Evolutionary conservation across 2,113 vertebrate species (phyloP).

Genomic region (Poeciliopsis occidentalis): DNA sequence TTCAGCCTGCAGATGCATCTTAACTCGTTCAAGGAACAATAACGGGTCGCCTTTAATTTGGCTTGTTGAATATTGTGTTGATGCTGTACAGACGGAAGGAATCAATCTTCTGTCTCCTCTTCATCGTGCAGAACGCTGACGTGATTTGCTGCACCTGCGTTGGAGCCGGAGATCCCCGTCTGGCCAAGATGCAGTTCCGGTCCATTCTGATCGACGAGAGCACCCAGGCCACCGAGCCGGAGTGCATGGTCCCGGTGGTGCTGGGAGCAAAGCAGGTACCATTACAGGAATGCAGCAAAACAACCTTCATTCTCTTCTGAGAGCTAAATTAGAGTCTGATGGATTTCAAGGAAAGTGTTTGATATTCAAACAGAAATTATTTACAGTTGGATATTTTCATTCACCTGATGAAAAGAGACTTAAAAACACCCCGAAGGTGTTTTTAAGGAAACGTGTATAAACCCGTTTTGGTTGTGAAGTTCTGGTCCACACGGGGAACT

Average conservation of each 20-base stretch:
- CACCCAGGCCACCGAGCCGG: conserved; percentile 96
- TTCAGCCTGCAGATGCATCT: no score
- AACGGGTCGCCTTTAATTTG: no score
- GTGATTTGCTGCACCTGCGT: conserved; percentile 98
- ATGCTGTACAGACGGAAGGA: no score
- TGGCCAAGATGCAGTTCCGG: conserved; percentile 99
- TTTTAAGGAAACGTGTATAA: no score
- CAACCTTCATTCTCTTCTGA: not conserved
- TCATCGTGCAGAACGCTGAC: conserved; percentile 87
- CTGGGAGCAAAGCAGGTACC: conserved; percentile 95
- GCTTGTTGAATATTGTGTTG: no score
- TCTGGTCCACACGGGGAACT: not conserved
- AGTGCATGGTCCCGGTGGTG: conserved; percentile 98
- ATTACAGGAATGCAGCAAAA: not conserved
- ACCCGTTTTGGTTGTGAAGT: no score
- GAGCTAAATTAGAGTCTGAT: not conserved
- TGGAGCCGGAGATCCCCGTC: conserved; percentile 92
- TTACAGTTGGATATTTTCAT: no score
- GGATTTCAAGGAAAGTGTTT: no score
- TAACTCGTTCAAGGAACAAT: no score
- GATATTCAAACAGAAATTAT: no score
- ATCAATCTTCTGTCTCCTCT: not conserved
- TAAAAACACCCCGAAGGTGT: no score
- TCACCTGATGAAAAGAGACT: no score
- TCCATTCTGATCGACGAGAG: conserved; percentile 98